These are phyloP conservation scores for Himalopsyche japonica DNA, from an alignment of 2,888 invertebrate species.

Conservation along the genomic window DNA sequence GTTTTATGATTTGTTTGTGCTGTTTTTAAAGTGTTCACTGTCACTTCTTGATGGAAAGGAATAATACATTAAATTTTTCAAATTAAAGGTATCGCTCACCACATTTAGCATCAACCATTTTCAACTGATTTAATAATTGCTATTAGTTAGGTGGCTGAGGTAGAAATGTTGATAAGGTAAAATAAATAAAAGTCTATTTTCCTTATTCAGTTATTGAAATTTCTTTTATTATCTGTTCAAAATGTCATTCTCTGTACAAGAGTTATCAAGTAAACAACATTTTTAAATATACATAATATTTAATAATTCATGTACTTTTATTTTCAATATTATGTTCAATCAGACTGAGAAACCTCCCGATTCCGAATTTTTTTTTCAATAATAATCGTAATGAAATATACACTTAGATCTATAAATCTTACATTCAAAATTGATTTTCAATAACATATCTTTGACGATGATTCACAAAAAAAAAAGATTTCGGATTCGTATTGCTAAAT, in stretches of 20 bases:
- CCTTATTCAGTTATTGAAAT: slow-evolving; percentile 6
- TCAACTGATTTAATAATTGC: too few species aligned
- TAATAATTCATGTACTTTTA: not conserved
- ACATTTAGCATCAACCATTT: too few species aligned
- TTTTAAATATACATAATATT: slow-evolving; percentile 1
- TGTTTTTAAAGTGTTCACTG: too few species aligned
- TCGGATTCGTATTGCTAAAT: not conserved
- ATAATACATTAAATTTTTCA: too few species aligned
- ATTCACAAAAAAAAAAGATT: not conserved
- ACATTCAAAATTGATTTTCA: not conserved
- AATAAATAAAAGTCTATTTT: not conserved
- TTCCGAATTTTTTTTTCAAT: not conserved
- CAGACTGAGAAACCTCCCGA: not conserved
- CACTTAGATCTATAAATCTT: not conserved
- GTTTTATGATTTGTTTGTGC: too few species aligned
- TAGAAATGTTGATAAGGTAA: not conserved
- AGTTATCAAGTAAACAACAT: not conserved
- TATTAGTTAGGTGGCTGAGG: too few species aligned
- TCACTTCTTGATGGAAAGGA: too few species aligned
- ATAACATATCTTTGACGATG: not conserved
- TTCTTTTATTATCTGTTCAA: slow-evolving; percentile 11
- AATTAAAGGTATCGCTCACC: too few species aligned
- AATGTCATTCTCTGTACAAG: slow-evolving; percentile 5
- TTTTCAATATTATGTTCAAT: not conserved
- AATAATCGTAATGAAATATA: not conserved